Base-by-base conservation (phyloP, 1,140 invertebrate species). In the Drosophila guanche region DNA sequence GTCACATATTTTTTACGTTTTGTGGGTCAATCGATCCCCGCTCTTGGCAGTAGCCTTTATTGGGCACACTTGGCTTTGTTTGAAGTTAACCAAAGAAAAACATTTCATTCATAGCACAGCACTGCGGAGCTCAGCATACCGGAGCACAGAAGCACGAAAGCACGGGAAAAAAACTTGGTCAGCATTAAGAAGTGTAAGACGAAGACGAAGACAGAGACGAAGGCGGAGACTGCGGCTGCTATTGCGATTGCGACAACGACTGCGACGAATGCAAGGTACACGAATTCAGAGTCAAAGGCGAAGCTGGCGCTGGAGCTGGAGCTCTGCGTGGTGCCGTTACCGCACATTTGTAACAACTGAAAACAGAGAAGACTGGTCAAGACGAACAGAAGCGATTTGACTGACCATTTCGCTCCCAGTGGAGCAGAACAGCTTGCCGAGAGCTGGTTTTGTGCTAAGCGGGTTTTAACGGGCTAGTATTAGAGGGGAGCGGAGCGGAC, bases 291-390 rank as follows among this genome's bases (percentile, higher is more conserved):
- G 43, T 46, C 46, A 37, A 22, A 40, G 40, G 7, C 29, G 12
- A 58, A 37, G 22, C 10, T 57, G 33, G 16, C 40, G 5, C 37
- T 54, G 33, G 16, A 47, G 5, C 37, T 54, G 22, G 14, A 74
- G 45, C 68, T 52, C 67, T 76, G 83, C 83, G 83, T 88, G 83
- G 42, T 88, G 70, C 75, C 84, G 84, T 88, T 89, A 83, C 76
- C 84, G 79, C 76, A 79, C 75, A 85, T 60, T 86, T 79, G 81
- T 86, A 66, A 68, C 84, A 88, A 88, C 84, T 88, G 79, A 86
- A 79, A 58, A 67, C 37, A 46, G 45, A 29, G 40, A 29, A 76
- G 73, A 85, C 65, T 77, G 78, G 83, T 81, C 59, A 76, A 78
- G 79, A 86, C 59, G 72, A 62, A 33, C 54, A 23, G 37, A 25